These are phyloP conservation scores for Carassius carassius DNA, from an alignment of 2,113 vertebrate species.

Conservation along the genomic window DNA sequence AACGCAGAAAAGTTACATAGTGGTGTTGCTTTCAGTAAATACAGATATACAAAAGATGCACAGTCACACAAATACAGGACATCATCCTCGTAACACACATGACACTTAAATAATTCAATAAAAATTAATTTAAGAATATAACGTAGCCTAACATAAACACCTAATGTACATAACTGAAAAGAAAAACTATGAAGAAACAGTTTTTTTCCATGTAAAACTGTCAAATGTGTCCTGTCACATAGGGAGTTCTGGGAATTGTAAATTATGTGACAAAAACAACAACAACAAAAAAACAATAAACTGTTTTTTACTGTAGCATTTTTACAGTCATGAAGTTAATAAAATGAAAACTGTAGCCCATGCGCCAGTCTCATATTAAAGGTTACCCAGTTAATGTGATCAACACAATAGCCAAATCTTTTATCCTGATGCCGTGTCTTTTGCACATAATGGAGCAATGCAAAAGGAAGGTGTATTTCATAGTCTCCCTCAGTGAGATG, in stretches of 20 bases:
- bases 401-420: background rate
- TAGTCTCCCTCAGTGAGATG: constrained; percentile 6
- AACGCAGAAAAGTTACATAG: no score
- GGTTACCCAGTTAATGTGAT: constrained; percentile 5
- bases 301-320: background rate
- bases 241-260: background rate
- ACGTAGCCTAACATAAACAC: background rate
- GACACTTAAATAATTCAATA: background rate
- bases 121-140: background rate
- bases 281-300: background rate
- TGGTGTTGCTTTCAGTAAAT: no score
- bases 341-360: background rate
- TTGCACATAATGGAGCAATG: background rate
- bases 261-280: background rate
- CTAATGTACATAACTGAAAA: background rate
- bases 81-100: background rate
- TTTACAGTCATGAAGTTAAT: background rate
- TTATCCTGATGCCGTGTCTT: background rate
- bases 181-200: background rate
- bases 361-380: background rate
- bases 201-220: background rate
- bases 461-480: constrained; percentile 25
- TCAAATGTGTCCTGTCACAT: background rate
- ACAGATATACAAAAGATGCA: background rate
- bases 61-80: background rate